These are phyloP conservation scores for Nemopilema nomurai DNA, from an alignment of 30 jellyfish, hydroid and myxozoan genomes.

Conservation along the genomic window DNA sequence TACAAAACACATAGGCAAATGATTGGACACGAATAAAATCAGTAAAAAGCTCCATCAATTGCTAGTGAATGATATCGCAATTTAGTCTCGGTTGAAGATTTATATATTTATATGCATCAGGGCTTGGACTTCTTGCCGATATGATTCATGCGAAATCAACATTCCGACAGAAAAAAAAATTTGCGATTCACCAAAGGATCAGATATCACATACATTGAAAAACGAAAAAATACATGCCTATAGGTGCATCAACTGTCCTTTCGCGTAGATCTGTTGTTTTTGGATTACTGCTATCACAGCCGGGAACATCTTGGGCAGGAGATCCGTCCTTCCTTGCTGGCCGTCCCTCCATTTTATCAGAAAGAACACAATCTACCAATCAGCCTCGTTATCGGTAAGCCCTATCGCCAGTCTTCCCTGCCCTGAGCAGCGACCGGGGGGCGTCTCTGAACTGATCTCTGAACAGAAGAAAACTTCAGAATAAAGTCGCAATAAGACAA, in stretches of 20 bases:
- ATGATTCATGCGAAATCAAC: neutral
- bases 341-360: slow-evolving; percentile 38
- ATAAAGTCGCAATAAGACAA: no score
- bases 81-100: no score
- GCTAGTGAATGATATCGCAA: no score
- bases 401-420: no score
- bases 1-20: no score
- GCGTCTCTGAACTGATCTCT: no score
- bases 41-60: no score
- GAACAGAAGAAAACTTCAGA: no score
- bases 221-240: slow-evolving; percentile 41
- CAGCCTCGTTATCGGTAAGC: slow-evolving; percentile 31
- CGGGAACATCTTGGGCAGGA: neutral
- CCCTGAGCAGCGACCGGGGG: no score
- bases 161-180: neutral
- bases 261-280: slow-evolving; percentile 39
- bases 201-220: neutral
- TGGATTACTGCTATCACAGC: neutral
- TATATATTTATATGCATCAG: no score
- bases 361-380: neutral
- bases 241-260: slow-evolving; percentile 70
- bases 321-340: neutral
- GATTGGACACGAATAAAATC: no score
- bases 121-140: neutral
- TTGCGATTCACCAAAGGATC: neutral